Evolutionary conservation across 2,797 vertebrate species (phyloP).

Genomic region (Mareca penelope): DNA sequence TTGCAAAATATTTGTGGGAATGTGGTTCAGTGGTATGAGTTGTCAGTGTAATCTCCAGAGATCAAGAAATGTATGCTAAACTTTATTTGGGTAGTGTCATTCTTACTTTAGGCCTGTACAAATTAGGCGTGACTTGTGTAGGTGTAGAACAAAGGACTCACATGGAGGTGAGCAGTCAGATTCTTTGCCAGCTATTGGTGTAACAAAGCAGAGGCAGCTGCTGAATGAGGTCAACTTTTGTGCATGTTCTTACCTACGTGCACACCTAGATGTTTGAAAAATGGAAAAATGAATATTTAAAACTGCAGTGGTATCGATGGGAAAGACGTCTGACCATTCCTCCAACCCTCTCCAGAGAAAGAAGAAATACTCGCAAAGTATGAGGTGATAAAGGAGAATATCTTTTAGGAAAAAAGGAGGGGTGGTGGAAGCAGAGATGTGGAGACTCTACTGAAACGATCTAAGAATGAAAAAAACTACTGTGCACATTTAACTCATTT

Average conservation of each 20-base stretch:
- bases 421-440: background rate
- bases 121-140: background rate
- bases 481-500: background rate
- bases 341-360: background rate
- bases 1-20: background rate
- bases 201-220: background rate
- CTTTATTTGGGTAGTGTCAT: conserved; percentile 4
- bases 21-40: background rate
- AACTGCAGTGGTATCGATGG: background rate
- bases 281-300: background rate
- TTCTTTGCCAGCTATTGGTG: background rate
- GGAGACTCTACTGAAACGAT: background rate
- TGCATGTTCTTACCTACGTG: background rate
- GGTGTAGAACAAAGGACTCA: conserved; percentile 33
- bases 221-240: background rate
- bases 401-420: background rate
- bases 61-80: conserved; percentile 1
- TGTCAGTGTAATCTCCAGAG: background rate
- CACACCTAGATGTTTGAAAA: background rate
- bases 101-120: conserved; percentile 15
- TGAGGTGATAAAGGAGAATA: background rate
- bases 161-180: conserved; percentile 11
- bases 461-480: background rate
- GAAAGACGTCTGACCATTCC: background rate
- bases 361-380: background rate